phyloP scores from a whole-genome alignment of 2,888 invertebrate species.

The Dryomyza anilis region DNA sequence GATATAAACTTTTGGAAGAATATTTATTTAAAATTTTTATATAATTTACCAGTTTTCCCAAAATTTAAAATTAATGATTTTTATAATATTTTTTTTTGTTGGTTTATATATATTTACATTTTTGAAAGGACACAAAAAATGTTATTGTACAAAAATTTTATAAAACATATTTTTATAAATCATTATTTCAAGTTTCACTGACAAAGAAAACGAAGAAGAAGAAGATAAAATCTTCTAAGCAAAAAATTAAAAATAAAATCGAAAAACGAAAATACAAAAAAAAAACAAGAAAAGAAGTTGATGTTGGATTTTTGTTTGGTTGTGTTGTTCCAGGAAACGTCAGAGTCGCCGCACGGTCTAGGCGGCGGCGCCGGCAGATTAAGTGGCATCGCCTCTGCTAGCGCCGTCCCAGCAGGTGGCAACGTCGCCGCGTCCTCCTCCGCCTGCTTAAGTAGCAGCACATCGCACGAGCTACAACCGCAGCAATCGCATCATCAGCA shows the following conservation, averaged over 20 bases:
- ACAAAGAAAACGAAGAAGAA: slow-evolving; percentile 37
- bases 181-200: slow-evolving; percentile 18
- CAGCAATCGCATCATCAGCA: slow-evolving; percentile 6
- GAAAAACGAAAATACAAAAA: slow-evolving; percentile 33
- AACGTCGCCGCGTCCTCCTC: slow-evolving; percentile 35
- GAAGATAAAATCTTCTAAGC: slow-evolving; percentile 37
- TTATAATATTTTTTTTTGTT: slow-evolving; percentile 16
- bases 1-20: slow-evolving; percentile 35
- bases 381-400: slow-evolving; percentile 39
- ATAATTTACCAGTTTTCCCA: slow-evolving; percentile 15
- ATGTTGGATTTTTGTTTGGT: slow-evolving; percentile 83
- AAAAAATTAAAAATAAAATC: slow-evolving; percentile 40
- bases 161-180: too few relatives aligned
- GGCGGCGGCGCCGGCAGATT: slow-evolving; percentile 56
- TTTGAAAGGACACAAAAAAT: slow-evolving; percentile 26
- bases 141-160: slow-evolving; percentile 25
- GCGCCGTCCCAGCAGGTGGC: slow-evolving; percentile 28
- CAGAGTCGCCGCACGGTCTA: slow-evolving; percentile 72
- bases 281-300: slow-evolving; percentile 72
- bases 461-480: neutral
- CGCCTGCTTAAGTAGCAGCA: slow-evolving; percentile 23
- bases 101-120: neutral
- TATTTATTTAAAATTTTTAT: slow-evolving; percentile 26
- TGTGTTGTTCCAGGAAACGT: slow-evolving; percentile 84
- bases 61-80: slow-evolving; percentile 34